A percentile compares a stretch with the other conserved stretches of the same genome.
Conservation (phyloP, 2,113 vertebrate genomes). For the Anthoscopus minutus region DNA sequence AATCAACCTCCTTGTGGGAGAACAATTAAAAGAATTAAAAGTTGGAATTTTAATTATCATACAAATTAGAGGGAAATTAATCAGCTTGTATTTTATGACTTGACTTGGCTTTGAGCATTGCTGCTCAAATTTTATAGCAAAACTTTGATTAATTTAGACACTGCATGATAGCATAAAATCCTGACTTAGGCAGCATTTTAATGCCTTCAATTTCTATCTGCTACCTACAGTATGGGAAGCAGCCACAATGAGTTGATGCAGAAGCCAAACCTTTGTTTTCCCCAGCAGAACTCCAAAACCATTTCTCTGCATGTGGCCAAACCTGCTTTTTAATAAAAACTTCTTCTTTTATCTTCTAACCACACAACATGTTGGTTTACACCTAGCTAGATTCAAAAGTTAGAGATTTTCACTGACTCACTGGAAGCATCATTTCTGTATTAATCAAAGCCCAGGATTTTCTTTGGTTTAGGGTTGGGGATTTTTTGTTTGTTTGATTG, state of each 20-base stretch:
- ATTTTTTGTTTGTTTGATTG: neutral
- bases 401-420: neutral
- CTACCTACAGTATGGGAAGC: neutral
- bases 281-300: neutral
- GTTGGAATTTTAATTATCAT: constrained; percentile 79
- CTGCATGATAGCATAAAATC: constrained; percentile 57
- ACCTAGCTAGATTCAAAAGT: neutral
- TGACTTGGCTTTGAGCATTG: constrained; percentile 48
- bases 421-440: neutral
- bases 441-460: neutral
- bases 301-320: neutral
- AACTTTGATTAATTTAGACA: constrained; percentile 75
- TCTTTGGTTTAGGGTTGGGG: neutral
- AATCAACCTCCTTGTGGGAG: constrained; percentile 73
- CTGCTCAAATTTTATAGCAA: constrained; percentile 54
- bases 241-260: neutral
- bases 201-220: neutral
- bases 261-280: neutral
- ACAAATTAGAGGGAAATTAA: constrained; percentile 78
- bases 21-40: constrained; percentile 76
- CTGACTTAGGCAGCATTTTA: neutral
- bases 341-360: neutral
- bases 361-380: neutral
- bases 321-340: neutral
- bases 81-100: constrained; percentile 70